phyloP scores from a whole-genome alignment of 2,113 vertebrate species.

The Pavo muticus region DNA sequence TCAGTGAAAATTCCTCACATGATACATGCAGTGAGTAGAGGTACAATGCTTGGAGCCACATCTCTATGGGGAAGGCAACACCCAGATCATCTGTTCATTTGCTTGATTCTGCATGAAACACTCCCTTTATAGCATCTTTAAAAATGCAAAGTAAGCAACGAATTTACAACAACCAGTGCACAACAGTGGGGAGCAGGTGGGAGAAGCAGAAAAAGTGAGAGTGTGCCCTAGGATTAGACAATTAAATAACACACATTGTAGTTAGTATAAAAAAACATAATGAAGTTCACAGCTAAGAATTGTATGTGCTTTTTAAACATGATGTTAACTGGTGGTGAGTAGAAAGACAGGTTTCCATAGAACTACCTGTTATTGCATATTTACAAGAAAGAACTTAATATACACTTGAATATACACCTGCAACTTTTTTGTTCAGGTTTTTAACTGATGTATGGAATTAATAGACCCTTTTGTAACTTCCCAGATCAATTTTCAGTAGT shows the following conservation, averaged over 20 bases:
- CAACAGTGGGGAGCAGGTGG: background rate
- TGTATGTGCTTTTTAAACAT: background rate
- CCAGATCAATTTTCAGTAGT: background rate
- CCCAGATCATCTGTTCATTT: background rate
- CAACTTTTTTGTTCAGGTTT: background rate
- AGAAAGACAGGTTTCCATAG: background rate
- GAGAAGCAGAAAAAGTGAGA: background rate
- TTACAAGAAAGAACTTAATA: background rate
- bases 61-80: background rate
- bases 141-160: background rate
- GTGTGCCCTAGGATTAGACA: background rate
- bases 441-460: background rate
- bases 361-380: background rate
- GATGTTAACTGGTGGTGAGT: background rate
- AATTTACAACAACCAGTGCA: background rate
- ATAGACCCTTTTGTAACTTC: background rate
- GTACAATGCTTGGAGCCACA: background rate
- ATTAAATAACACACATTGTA: no score
- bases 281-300: background rate
- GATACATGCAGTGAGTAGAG: background rate
- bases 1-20: background rate
- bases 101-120: background rate
- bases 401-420: background rate
- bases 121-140: background rate
- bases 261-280: background rate